Base-by-base conservation (phyloP, 2,113 vertebrate genomes). In the Marcusenius ussheri region DNA sequence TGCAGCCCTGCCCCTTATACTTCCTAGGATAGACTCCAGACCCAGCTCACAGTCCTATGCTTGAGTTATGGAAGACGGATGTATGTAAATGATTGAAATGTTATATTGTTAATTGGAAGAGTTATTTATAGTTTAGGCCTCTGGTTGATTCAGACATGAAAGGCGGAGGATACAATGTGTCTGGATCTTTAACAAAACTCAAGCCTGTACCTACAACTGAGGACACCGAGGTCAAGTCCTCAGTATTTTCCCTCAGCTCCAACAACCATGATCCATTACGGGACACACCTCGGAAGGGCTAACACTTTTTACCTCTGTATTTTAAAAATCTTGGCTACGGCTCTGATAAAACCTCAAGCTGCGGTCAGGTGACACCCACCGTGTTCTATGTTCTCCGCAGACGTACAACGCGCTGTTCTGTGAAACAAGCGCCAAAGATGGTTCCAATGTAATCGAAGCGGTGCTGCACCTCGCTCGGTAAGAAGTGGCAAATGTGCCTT, bases 401-500 rank as follows among this genome's bases (percentile, higher is more conserved):
- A 97, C 95, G 0, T 98, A 97, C 8, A 96, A 94, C 90, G 97
- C 97, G 0, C 92, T 98, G 4, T 98, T 98, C 94, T 98, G 97
- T 96, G 97, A 98, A 96, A 98, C 97, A 89, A 99, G 97, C 66
- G 97, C 97, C 91, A 99, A 98, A 94, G 97, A 98, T 0, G 97
- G 97, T 19, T 97, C 96, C 66, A 98, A 98, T 89, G 91, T 97
- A 74, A 94, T 98, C 62, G 97, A 98, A 93, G 97, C 97, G 5
- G 97, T 98, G 93, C 97, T 99, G 91, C 98, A 98, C 92, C 96
- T 99, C 90, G 97, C 98, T 93, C 96, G 97, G 98, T 98, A 96
- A 92, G 94, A 91, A n/a, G 10, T 27, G n/a, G 24, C 19, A 47
- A 31, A 53, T 9, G 35, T 21, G 56, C 3, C 8, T 70, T 88